Evolutionary conservation across 2,888 invertebrate genomes (phyloP).

Genomic region (Myathropa florea): DNA sequence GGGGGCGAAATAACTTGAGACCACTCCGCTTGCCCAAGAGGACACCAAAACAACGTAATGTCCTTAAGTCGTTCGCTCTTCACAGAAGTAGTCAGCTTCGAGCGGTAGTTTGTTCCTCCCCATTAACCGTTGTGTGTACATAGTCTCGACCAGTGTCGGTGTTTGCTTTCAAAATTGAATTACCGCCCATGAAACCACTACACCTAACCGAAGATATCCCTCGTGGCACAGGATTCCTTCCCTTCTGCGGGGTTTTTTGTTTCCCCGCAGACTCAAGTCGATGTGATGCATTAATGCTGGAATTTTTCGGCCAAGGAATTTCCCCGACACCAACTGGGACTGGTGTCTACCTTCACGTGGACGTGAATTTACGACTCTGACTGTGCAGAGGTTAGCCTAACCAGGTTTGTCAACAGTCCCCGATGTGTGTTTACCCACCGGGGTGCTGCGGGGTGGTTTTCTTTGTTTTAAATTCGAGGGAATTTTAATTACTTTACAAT

Average conservation of each 20-base stretch:
- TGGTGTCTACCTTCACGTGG: constrained; percentile 12
- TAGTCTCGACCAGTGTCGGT: constrained; percentile 7
- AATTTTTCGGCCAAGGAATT: constrained; percentile 29
- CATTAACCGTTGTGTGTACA: constrained; percentile 43
- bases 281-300: constrained; percentile 11
- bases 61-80: constrained; percentile 19
- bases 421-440: background rate
- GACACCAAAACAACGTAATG: background rate
- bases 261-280: background rate
- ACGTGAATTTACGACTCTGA: constrained; percentile 41
- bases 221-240: constrained; percentile 9
- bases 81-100: background rate
- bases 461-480: constrained; percentile 42
- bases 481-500: constrained; percentile 45
- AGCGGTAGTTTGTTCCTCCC: constrained; percentile 16
- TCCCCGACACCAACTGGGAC: background rate
- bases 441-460: background rate
- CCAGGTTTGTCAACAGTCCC: constrained; percentile 29
- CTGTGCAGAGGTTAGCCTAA: constrained; percentile 40
- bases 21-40: background rate
- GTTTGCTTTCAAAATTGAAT: constrained; percentile 57
- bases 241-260: background rate
- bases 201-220: background rate
- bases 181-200: background rate
- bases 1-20: no score